These are phyloP conservation scores for Magallana ariakensis DNA, from an alignment of 1,140 invertebrate species.

Conservation along the genomic window DNA sequence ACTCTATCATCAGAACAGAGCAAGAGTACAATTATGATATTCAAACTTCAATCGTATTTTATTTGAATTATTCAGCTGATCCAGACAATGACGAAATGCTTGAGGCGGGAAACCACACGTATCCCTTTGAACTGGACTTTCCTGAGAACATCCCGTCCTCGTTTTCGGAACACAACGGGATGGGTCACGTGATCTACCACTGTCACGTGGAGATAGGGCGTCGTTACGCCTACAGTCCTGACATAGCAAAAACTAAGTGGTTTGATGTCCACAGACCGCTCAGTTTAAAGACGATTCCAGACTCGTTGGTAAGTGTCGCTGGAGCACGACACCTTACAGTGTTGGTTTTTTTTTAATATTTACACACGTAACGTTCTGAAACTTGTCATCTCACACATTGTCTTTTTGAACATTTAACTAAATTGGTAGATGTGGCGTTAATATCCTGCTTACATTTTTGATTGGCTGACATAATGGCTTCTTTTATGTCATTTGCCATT, in stretches of 20 bases:
- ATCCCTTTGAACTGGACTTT: slow-evolving; percentile 16
- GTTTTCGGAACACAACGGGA: slow-evolving; percentile 28
- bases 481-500: no score
- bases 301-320: background rate
- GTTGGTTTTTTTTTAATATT: no score
- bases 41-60: background rate
- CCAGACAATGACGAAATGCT: background rate
- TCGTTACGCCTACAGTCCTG: background rate
- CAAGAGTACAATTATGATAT: no score
- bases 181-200: slow-evolving; percentile 20
- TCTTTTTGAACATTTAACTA: no score
- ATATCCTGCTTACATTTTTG: no score
- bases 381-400: no score
- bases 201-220: background rate
- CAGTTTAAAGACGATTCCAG: background rate
- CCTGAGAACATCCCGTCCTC: slow-evolving; percentile 20
- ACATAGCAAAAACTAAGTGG: slow-evolving; percentile 12
- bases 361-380: no score
- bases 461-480: no score
- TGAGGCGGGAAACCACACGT: slow-evolving; percentile 11
- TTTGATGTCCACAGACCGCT: background rate
- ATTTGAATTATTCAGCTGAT: background rate
- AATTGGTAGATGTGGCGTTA: no score
- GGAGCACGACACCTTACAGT: no score
- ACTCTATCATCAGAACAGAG: no score